These are phyloP conservation scores for Paracanthobrama guichenoti DNA, from an alignment of 2,113 vertebrate genomes.

Conservation along the genomic window DNA sequence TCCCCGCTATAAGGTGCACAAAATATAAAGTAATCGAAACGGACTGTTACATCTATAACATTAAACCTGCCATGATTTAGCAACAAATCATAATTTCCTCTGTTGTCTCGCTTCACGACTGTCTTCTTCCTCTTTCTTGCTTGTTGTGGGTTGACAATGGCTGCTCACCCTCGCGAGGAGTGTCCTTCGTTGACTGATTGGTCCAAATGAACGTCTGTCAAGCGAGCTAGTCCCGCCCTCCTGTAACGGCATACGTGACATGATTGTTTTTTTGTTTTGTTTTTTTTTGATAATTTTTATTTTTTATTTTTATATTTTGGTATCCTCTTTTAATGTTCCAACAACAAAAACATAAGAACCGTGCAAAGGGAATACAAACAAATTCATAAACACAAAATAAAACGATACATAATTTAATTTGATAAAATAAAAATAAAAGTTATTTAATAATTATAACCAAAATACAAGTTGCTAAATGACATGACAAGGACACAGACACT, in stretches of 20 bases:
- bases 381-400: no score
- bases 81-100: conserved; percentile 30
- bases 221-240: neutral
- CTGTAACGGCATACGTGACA: neutral
- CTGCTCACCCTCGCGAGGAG: neutral
- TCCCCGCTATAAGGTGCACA: neutral
- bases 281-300: no score
- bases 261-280: no score
- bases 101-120: neutral
- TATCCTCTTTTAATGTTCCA: no score
- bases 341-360: no score
- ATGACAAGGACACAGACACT: no score
- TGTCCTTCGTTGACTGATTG: conserved; percentile 37
- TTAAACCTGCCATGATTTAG: neutral
- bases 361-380: no score
- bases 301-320: no score
- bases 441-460: no score
- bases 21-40: neutral
- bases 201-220: conserved; percentile 42
- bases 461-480: no score
- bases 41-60: conserved; percentile 11
- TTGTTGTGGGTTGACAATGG: conserved; percentile 35
- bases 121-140: conserved; percentile 26
- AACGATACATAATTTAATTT: no score
- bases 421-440: no score